Base-by-base conservation (phyloP, 1,140 invertebrate genomes). In the Melipona quadrifasciata region DNA sequence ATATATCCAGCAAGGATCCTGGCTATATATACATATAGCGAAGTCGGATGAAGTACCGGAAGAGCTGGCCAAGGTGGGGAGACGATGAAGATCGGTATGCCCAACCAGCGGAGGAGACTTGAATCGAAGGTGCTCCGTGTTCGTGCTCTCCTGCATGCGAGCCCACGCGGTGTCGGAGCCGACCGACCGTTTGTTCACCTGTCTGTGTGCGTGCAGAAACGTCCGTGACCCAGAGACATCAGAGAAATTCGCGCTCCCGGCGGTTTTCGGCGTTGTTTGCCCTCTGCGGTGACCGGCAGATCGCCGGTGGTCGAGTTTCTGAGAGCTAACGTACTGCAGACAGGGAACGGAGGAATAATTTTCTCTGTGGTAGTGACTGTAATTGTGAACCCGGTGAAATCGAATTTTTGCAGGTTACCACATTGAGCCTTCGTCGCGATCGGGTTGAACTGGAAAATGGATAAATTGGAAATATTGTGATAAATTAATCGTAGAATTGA, bases 1-100 rank as follows among this genome's bases (percentile, higher is more conserved):
- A 91, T 90, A 91, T 90, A 90, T 88, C 87, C 86, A 65, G 76
- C 78, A 51, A 81, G 75, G 72, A 78, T 83, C 71, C 82, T 83
- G 86, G 72, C 84, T 92, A 87, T 92, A 92, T 76, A 76, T 92
- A 92, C 55, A 57, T 92, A 92, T 86, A 89, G 86, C 78, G 57
- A 71, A 71, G 31, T 73, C 80, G 67, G 77, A 81, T 80, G 89
- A 87, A 88, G 81, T 88, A 91, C 85, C 88, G 87, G 89, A 91
- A 89, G 91, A 61, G 70, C 10, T 27, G 68, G 34, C 0, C 51
- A 72, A 47, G n/a, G 91, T 91, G 91, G 90, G 89, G 89, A 85
- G 85, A 31, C 55, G 70, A 72, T 81, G 89, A 91, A 85, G 88
- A 89, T 84, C 81, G 85, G 81, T 75, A 14, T 61, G 73, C 68